Base-by-base conservation (phyloP, 1,140 invertebrate species). In the Megathymus violae region DNA sequence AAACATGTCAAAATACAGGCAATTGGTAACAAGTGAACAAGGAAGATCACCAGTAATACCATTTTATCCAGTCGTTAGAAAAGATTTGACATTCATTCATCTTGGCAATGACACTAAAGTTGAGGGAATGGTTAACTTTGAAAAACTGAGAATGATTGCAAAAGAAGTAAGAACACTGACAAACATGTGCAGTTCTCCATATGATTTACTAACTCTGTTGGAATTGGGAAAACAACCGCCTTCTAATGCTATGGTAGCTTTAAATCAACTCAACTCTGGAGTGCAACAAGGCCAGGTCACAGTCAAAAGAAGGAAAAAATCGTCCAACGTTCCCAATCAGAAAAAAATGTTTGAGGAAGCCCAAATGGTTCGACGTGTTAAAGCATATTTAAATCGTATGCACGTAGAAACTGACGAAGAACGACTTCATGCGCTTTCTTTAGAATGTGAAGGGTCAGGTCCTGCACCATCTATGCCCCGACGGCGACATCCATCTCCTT, bases 261-360 rank as follows among this genome's bases (percentile, higher is more conserved):
- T 98, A 40, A 98, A 98, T 91, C 97, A 97, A 89, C 93, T 97
- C 84, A 96, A 95, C 0, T 95, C 95, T 4, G 94, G 92, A 62
- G 91, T 86, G 47, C 92, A 81, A 62, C 91, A 91, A 86, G 93
- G 94, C 9, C 94, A 95, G 78, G 95, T 97, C 0, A 98, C 97
- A 0, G 97, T 98, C 1, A 98, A 98, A 80, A 91, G 96, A 74
- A 93, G 97, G 46, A 97, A 98, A 85, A 98, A 98, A 78, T 97
- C 97, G 0, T 95, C 97, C 0, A 96, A 97, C 4, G 94, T 97
- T 0, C 97, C 97, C 0, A 98, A 99, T 91, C 96, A 97, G 34
- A 99, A 99, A 91, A 99, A 98, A 88, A 99, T 99, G 97, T 99
- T 98, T 89, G 98, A 99, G 91, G 98, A 99, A 93, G 97, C 98